Evolutionary conservation across 2,797 vertebrate species (phyloP).

Genomic region (Artibeus jamaicensis): DNA sequence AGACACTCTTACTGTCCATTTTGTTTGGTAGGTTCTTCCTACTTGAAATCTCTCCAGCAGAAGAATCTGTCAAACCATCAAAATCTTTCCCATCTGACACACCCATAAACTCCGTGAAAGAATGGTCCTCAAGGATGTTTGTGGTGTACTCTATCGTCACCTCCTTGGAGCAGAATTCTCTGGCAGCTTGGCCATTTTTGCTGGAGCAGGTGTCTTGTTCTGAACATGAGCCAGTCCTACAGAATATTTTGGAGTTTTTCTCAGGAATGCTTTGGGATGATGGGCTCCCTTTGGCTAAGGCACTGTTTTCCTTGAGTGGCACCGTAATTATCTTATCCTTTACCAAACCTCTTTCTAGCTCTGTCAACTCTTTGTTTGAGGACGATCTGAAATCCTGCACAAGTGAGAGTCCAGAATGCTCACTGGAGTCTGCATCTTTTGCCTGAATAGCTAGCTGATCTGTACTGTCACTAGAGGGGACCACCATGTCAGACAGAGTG

Average conservation of each 20-base stretch:
- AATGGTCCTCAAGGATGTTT: constrained; percentile 83
- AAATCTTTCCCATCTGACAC: constrained; percentile 90
- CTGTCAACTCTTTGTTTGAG: constrained; percentile 75
- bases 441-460: constrained; percentile 88
- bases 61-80: constrained; percentile 79
- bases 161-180: constrained; percentile 76
- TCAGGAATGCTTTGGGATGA: constrained; percentile 65
- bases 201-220: constrained; percentile 65
- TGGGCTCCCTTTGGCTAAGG: constrained; percentile 81
- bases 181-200: constrained; percentile 62
- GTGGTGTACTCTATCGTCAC: constrained; percentile 80
- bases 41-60: constrained; percentile 62
- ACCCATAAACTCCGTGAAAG: constrained; percentile 97
- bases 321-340: constrained; percentile 66
- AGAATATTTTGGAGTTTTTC: constrained; percentile 63
- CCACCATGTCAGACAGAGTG: constrained; percentile 94
- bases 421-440: constrained; percentile 85
- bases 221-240: constrained; percentile 70
- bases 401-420: constrained; percentile 72
- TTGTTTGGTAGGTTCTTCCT: constrained; percentile 46
- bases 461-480: constrained; percentile 93
- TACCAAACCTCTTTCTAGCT: constrained; percentile 73
- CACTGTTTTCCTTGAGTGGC: constrained; percentile 83
- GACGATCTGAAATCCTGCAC: constrained; percentile 71
- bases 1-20: not conserved